Base-by-base conservation (phyloP, 2,888 invertebrate species). In the Drosophila siamana region DNA sequence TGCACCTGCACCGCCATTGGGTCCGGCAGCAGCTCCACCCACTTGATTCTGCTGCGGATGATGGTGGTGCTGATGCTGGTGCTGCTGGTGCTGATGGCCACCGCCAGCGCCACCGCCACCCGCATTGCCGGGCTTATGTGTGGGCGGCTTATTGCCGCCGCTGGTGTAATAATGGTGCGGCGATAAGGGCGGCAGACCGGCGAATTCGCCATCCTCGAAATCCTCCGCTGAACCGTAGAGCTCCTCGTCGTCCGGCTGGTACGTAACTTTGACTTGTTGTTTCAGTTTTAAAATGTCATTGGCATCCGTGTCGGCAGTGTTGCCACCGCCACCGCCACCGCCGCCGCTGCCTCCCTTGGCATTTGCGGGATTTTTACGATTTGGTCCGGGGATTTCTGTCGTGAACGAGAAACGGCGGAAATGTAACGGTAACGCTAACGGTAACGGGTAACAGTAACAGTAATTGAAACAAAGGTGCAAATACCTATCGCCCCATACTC, bases 361-460 rank as follows among this genome's bases (percentile, higher is more conserved):
- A 60, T 94, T 93, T 77, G 93, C 93, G 48, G 93, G 93, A 83
- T 93, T 94, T 83, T 93, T 93, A 66, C 93, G 91, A 40, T 95
- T 94, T 7, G 95, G 95, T 30, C 95, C 95, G n/a, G 95, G 95
- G 81, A 96, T 96, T 93, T 96, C 96, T 96, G 93, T 64, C 57
- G 62, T 69, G 76, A 76, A 76, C 11, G 56, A 77, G 36, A 74
- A 73, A 33, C 11, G 41, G 63, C 69, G 62, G 75, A 73, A 64
- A 72, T 60, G 75, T 68, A 67, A 65, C 40, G 43, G 36, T 47
- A 52, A 28, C 38, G 22, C 43, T 40, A 70, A 65, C 63, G 38
- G 38, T 33, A 54, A 63, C 50, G 40, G 41, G 38, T 56, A 75
- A 62, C 61, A 28, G 48, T 36, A 66, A 67, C 55, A 60, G 76